Conservation (phyloP, 1,140 invertebrate species). For the Macrosteles quadrilineatus region DNA sequence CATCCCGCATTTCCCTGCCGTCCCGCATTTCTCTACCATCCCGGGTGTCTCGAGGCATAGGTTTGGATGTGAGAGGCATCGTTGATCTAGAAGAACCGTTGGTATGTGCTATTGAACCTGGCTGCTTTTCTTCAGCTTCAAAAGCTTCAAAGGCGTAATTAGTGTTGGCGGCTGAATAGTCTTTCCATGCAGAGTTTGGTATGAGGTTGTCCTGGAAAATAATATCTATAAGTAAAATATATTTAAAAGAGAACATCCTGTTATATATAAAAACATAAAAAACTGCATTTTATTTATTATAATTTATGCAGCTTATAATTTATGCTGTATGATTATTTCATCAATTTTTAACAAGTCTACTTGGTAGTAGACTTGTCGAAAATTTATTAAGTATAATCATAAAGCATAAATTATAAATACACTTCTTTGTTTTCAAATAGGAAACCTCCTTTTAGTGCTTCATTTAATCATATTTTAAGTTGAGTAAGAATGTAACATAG, state of each 20-base stretch:
- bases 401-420: too few species aligned
- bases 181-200: conserved; percentile 81
- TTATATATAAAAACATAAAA: not conserved
- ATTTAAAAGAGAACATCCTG: not conserved
- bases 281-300: too few species aligned
- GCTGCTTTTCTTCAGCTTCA: conserved; percentile 72
- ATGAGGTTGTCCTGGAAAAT: conserved; percentile 70
- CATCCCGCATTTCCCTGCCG: too few species aligned
- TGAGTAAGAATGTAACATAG: too few species aligned
- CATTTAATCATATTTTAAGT: too few species aligned
- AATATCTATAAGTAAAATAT: not conserved
- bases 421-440: too few species aligned
- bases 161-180: conserved; percentile 78
- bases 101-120: conserved; percentile 43
- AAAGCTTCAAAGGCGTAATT: conserved; percentile 87
- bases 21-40: conserved; percentile 1
- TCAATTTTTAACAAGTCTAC: too few species aligned
- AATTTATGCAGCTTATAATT: too few species aligned
- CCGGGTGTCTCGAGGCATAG: conserved; percentile 30
- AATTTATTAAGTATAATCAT: too few species aligned
- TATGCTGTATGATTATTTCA: too few species aligned
- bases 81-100: conserved; percentile 39
- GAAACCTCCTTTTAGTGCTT: too few species aligned
- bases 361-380: too few species aligned
- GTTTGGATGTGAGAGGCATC: conserved; percentile 36